These are phyloP conservation scores for Apodemia mormo DNA, from an alignment of 2,888 invertebrate genomes.

Conservation along the genomic window DNA sequence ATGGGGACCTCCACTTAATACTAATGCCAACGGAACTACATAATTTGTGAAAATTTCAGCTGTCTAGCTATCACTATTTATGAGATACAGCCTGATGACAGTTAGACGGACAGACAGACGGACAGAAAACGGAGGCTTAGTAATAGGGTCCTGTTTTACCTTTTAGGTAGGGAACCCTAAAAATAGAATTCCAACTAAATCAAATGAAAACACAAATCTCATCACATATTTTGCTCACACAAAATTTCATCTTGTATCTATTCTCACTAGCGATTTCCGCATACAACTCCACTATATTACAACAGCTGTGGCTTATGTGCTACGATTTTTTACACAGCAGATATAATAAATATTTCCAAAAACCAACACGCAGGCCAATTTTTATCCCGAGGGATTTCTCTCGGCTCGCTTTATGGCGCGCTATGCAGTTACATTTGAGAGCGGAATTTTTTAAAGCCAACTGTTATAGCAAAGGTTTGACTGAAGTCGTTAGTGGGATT, in stretches of 20 bases:
- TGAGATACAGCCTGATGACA: too few species aligned
- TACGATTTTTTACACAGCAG: constrained; percentile 31
- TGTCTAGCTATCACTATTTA: too few species aligned
- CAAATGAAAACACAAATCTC: not conserved
- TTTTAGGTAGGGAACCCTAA: too few species aligned
- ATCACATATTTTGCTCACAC: constrained; percentile 3
- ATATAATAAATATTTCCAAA: constrained; percentile 38
- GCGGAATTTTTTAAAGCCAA: constrained; percentile 39
- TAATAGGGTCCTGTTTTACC: too few species aligned
- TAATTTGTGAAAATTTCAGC: too few species aligned
- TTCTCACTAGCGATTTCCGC: constrained; percentile 1
- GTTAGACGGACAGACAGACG: too few species aligned
- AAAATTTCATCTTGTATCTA: constrained; percentile 16
- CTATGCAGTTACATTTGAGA: constrained; percentile 39
- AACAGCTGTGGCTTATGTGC: constrained; percentile 24
- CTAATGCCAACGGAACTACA: too few species aligned
- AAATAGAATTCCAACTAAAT: not conserved
- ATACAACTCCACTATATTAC: constrained; percentile 12
- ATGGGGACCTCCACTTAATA: too few species aligned
- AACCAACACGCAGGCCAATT: constrained; percentile 33
- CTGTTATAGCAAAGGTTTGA: constrained; percentile 39
- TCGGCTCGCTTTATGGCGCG: constrained; percentile 36
- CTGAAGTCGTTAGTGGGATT: constrained; percentile 37
- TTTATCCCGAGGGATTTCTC: constrained; percentile 36
- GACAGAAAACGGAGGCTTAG: too few species aligned